phyloP scores from a whole-genome alignment of 2,797 vertebrate genomes.

The Tympanoctomys barrerae region DNA sequence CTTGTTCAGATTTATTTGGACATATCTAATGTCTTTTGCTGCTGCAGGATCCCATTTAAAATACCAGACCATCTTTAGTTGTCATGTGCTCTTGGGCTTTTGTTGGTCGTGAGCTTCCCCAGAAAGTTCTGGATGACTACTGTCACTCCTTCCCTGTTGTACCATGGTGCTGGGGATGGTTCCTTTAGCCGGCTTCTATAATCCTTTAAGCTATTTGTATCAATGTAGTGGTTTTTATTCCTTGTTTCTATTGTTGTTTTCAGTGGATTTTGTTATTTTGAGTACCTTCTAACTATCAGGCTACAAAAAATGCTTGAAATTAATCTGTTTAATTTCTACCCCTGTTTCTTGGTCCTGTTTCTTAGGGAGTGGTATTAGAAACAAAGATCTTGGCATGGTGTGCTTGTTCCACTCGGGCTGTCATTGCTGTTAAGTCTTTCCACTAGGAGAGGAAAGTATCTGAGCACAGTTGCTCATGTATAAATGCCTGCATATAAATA shows the following conservation, averaged over 20 bases:
- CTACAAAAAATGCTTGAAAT: not conserved
- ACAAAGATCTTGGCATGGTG: not conserved
- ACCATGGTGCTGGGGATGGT: not conserved
- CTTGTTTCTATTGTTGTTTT: not conserved
- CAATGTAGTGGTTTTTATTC: not conserved
- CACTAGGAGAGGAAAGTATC: not conserved
- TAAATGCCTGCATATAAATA: not conserved
- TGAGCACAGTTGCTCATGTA: not conserved
- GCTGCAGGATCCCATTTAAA: not conserved
- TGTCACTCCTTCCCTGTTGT: not conserved
- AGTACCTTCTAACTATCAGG: not conserved
- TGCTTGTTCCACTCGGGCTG: not conserved
- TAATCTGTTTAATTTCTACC: not conserved
- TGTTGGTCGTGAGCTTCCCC: not conserved
- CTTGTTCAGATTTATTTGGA: not conserved
- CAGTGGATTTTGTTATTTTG: not conserved
- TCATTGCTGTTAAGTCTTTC: not conserved
- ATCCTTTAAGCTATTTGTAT: not conserved
- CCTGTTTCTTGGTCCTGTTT: not conserved
- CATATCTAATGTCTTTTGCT: not conserved
- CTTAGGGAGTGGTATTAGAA: not conserved
- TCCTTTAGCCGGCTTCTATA: not conserved
- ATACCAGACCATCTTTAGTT: not conserved
- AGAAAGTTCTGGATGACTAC: not conserved
- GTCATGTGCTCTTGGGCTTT: not conserved